phyloP scores from a whole-genome alignment of 2,888 invertebrate genomes.

The Thelaira solivaga region DNA sequence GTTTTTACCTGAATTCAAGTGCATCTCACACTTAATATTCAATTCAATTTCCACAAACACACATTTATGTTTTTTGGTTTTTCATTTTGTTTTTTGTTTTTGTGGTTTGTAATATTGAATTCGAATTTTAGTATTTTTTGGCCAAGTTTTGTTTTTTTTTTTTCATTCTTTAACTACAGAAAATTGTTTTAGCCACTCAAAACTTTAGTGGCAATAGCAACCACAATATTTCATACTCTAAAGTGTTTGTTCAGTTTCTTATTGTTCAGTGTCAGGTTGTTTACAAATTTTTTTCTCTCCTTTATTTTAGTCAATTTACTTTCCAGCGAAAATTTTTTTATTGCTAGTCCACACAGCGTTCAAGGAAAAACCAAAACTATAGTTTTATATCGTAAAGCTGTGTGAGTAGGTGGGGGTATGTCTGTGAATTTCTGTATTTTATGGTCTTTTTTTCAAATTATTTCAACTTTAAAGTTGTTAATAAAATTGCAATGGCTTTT shows the following conservation, averaged over 20 bases:
- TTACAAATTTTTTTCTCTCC: background rate
- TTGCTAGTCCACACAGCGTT: no score
- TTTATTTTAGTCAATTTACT: background rate
- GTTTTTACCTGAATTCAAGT: conserved; percentile 36
- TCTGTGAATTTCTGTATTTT: no score
- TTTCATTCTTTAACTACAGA: background rate
- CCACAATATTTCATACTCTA: background rate
- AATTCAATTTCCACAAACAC: background rate
- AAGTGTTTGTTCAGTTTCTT: background rate
- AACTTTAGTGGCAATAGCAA: background rate
- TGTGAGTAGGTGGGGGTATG: no score
- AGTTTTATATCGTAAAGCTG: no score
- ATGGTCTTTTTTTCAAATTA: no score
- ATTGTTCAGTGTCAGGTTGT: background rate
- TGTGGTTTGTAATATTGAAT: conserved; percentile 7
- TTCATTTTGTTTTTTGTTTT: background rate
- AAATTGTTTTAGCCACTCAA: background rate
- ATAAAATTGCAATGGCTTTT: no score
- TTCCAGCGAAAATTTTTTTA: no score
- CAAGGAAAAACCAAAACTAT: no score
- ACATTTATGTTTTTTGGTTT: background rate
- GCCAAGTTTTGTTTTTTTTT: background rate
- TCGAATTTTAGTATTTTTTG: conserved; percentile 19
- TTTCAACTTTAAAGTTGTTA: no score
- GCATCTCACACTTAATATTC: background rate